phyloP scores from a whole-genome alignment of 2,888 invertebrate genomes.

The Synergus laeviventris region DNA sequence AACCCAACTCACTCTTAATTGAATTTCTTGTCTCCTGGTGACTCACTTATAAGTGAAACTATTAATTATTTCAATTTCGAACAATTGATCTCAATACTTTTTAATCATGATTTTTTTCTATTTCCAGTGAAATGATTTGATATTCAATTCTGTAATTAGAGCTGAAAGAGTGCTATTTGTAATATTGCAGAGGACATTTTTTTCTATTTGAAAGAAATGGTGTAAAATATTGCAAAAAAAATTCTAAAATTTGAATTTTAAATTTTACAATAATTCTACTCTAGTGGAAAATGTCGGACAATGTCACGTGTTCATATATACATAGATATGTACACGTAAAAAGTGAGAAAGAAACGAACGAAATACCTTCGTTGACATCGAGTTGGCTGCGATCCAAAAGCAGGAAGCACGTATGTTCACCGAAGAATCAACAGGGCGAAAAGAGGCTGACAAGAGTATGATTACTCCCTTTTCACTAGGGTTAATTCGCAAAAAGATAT shows the following conservation, averaged over 20 bases:
- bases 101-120: neutral
- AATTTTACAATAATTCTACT: neutral
- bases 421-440: slow-evolving; percentile 34
- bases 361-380: slow-evolving; percentile 31
- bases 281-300: neutral
- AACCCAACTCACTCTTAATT: slow-evolving; percentile 35
- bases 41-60: neutral
- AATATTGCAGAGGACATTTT: no score
- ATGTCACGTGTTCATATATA: neutral
- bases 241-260: slow-evolving; percentile 9
- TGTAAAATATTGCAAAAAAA: neutral
- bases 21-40: neutral
- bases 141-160: no score
- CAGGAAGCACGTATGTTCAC: slow-evolving; percentile 29
- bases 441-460: slow-evolving; percentile 33
- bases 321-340: neutral
- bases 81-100: neutral
- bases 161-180: no score
- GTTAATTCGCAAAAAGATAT: slow-evolving; percentile 27
- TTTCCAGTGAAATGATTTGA: neutral
- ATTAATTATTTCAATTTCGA: neutral
- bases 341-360: slow-evolving; percentile 20
- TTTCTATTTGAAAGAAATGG: no score
- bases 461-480: slow-evolving; percentile 27
- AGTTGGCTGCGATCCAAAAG: slow-evolving; percentile 35